Evolutionary conservation across 2,888 invertebrate species (phyloP).

Genomic region (Melanchra persicariae): DNA sequence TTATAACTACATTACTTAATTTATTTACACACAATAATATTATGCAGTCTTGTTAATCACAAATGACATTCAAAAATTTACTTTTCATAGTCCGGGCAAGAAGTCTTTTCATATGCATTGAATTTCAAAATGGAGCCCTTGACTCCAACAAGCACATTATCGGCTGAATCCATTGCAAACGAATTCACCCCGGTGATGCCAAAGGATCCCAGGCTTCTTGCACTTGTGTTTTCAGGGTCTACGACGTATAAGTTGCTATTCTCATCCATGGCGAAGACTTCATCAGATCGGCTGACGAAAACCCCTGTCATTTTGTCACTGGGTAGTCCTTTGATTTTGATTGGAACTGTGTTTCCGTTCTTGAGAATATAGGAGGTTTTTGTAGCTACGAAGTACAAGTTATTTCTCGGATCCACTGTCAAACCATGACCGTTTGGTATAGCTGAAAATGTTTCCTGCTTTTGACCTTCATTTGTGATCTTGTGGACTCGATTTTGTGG

Average conservation of each 20-base stretch:
- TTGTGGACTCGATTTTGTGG: conserved; percentile 86
- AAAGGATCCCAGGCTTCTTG: conserved; percentile 79
- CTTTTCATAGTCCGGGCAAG: conserved; percentile 77
- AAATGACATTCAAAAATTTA: conserved; percentile 61
- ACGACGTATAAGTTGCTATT: conserved; percentile 81
- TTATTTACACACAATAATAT: conserved; percentile 23
- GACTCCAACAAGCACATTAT: conserved; percentile 84
- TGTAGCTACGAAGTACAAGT: conserved; percentile 85
- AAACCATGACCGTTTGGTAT: conserved; percentile 87
- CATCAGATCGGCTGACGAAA: conserved; percentile 83
- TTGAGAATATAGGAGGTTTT: conserved; percentile 84
- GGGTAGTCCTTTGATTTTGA: conserved; percentile 84
- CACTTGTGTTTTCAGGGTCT: conserved; percentile 79
- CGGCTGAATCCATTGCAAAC: conserved; percentile 84
- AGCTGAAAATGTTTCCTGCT: conserved; percentile 77
- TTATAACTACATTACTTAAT: conserved; percentile 1
- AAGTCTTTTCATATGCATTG: conserved; percentile 78
- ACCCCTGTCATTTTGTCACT: conserved; percentile 84
- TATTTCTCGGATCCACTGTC: conserved; percentile 83
- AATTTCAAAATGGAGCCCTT: conserved; percentile 82
- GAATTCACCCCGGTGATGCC: conserved; percentile 82
- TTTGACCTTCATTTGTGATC: conserved; percentile 81
- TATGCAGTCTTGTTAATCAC: conserved; percentile 15
- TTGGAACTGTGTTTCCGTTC: conserved; percentile 77
- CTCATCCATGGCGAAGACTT: conserved; percentile 86